Base-by-base conservation (phyloP, 2,113 vertebrate species). In the Hiodon alosoides region DNA sequence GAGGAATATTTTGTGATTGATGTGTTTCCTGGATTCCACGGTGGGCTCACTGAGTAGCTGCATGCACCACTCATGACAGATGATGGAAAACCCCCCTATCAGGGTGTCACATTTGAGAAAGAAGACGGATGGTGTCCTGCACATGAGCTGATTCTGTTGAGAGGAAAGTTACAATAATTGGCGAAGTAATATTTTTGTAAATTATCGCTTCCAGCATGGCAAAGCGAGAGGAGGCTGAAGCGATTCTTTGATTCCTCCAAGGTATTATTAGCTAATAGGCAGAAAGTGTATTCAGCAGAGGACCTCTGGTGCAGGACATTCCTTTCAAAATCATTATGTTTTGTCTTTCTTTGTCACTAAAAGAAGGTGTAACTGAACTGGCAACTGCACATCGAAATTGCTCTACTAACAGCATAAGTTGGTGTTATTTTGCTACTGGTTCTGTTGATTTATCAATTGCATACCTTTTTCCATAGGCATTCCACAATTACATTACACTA, bases 41-140 rank as follows among this genome's bases (percentile, higher is more conserved):
- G 87, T 87, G 87, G 86, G 89, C 91, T 87, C 79, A 76, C 85
- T 83, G 86, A 81, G 81, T 83, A 85, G 83, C 86, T 88, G 87
- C 87, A 84, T 85, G 86, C 85, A 86, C 89, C 86, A 87, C 86
- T 92, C 90, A 92, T 90, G 89, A 90, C 87, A 90, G 85, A 90
- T 91, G 91, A 92, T 91, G 86, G 91, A 92, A 89, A 83, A 80
- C 82, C 31, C 31, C 31, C 86, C 87, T 89, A 89, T 90, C 90
- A 88, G 78, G 5, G 57, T 82, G 85, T 85, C 88, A 81, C 81
- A 81, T 86, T 79, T 76, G 79, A 73, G 84, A 90, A 92, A 90
- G 87, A 92, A 92, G 90, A 92, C 82, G 81, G 91, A 91, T 90
- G 74, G 86, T 65, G 76, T 79, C 76, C 79, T 77, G 78, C 80